Evolutionary conservation across 2,888 invertebrate genomes (phyloP).

Genomic region (Graphium colonna): DNA sequence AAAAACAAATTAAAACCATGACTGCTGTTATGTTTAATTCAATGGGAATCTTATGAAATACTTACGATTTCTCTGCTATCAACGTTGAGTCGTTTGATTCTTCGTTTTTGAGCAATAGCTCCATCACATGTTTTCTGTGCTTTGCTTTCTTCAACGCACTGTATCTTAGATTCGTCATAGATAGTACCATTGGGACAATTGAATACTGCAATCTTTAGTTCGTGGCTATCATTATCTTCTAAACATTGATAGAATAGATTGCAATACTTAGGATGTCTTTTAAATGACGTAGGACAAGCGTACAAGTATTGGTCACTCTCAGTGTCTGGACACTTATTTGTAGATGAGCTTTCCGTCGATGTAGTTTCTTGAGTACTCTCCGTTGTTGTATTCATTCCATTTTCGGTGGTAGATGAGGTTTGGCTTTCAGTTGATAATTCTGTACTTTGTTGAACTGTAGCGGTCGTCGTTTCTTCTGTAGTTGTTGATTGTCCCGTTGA

Average conservation of each 20-base stretch:
- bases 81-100: conserved; percentile 75
- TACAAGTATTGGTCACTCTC: conserved; percentile 85
- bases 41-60: background rate
- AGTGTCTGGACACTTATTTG: conserved; percentile 75
- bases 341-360: conserved; percentile 40
- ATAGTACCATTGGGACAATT: conserved; percentile 89
- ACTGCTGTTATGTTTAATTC: background rate
- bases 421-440: conserved; percentile 29
- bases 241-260: conserved; percentile 92
- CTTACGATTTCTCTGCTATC: conserved; percentile 79
- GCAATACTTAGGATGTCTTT: conserved; percentile 90
- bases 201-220: conserved; percentile 86
- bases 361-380: conserved; percentile 31
- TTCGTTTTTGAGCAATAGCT: conserved; percentile 73
- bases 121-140: conserved; percentile 79
- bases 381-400: conserved; percentile 33
- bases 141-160: conserved; percentile 84
- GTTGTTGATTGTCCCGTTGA: conserved; percentile 32
- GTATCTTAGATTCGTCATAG: conserved; percentile 85
- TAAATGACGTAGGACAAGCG: conserved; percentile 91
- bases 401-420: conserved; percentile 30
- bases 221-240: conserved; percentile 81
- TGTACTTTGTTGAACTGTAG: conserved; percentile 28
- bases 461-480: conserved; percentile 36
- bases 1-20: background rate